A percentile compares a stretch with the other conserved stretches of the same genome.
Conservation (phyloP, 2,113 vertebrate genomes). For the Pterophyllum scalare region DNA sequence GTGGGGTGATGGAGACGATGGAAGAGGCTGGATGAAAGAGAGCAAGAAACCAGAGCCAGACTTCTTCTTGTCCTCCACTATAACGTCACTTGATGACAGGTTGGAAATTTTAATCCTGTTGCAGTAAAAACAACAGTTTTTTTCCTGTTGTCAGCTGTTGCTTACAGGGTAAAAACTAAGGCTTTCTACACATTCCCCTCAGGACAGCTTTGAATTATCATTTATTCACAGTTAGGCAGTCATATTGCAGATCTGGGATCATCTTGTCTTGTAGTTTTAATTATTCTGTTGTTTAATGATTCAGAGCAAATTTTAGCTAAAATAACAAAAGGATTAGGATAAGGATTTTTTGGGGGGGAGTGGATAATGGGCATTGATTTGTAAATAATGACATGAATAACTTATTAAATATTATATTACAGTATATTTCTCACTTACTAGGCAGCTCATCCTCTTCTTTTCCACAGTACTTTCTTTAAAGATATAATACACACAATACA, state of each 20-base stretch:
- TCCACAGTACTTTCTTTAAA: too few relatives aligned
- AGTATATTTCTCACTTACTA: too few relatives aligned
- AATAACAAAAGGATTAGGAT: background rate
- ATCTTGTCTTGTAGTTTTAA: background rate
- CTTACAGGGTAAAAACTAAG: too few relatives aligned
- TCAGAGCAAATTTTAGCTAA: background rate
- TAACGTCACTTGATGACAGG: constrained; percentile 84
- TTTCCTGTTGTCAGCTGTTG: too few relatives aligned
- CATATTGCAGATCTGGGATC: background rate
- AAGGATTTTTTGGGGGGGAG: background rate
- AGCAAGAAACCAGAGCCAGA: constrained; percentile 80
- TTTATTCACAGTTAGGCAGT: too few relatives aligned
- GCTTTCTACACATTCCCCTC: background rate
- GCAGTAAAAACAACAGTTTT: background rate
- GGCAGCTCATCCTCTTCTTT: too few relatives aligned
- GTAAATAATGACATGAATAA: too few relatives aligned
- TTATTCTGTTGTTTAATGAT: background rate
- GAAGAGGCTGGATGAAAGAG: constrained; percentile 86
- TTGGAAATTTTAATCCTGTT: constrained; percentile 41
- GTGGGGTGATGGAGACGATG: constrained; percentile 84
- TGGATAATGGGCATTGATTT: too few relatives aligned
- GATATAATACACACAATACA: too few relatives aligned
- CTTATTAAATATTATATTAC: too few relatives aligned
- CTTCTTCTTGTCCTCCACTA: constrained; percentile 76
- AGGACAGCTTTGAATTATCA: too few relatives aligned